Percentiles rank a stretch among this genome's conserved stretches.
Conservation (phyloP, 2,888 invertebrate species). For the Willowsia nigromaculata region DNA sequence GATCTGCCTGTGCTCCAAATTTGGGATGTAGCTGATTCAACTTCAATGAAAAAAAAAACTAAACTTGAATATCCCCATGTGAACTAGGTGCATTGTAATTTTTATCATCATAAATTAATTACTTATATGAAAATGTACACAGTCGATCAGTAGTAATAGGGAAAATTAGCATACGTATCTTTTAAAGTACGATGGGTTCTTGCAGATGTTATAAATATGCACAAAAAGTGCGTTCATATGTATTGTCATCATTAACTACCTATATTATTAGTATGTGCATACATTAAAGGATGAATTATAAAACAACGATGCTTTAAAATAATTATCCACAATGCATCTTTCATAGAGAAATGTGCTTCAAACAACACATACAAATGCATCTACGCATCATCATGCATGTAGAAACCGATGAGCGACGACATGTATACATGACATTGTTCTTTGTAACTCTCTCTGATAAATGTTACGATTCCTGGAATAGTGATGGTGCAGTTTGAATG, state of each 20-base stretch:
- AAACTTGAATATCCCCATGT: conserved; percentile 75
- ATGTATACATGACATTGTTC: conserved; percentile 5
- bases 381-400: neutral
- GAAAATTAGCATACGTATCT: conserved; percentile 8
- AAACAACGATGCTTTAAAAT: no score
- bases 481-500: conserved; percentile 77
- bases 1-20: neutral
- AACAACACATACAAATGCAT: neutral
- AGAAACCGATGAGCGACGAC: neutral
- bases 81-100: neutral
- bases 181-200: no score
- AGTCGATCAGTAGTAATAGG: conserved; percentile 64
- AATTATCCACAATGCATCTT: no score
- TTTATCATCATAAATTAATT: conserved; percentile 72
- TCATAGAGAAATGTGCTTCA: no score
- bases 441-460: conserved; percentile 55
- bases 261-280: neutral
- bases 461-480: conserved; percentile 78
- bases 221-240: neutral
- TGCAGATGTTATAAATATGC: neutral
- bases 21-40: neutral
- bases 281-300: no score
- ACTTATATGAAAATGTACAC: conserved; percentile 75
- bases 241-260: neutral
- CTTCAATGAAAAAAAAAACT: conserved; percentile 4